These are phyloP conservation scores for Carapus acus DNA, from an alignment of 2,797 vertebrate genomes.

Conservation along the genomic window DNA sequence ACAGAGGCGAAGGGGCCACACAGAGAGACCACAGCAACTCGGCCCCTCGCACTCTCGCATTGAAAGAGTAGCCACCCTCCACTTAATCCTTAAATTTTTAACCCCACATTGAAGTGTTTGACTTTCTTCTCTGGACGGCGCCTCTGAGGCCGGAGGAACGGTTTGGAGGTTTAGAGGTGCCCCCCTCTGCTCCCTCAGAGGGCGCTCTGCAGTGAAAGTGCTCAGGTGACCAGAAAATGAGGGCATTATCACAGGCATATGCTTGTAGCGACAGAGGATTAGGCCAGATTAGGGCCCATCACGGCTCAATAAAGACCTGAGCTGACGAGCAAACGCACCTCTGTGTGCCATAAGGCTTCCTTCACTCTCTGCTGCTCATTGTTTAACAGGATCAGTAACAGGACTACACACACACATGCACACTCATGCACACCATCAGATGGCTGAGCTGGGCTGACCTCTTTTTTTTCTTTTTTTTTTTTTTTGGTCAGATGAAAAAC, in stretches of 20 bases:
- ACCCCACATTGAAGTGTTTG: slow-evolving; percentile 70
- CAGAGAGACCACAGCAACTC: too few species aligned
- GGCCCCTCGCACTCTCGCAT: slow-evolving; percentile 53
- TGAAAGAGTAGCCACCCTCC: slow-evolving; percentile 72
- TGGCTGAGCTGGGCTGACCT: slow-evolving; percentile 46
- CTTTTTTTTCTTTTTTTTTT: slow-evolving; percentile 15
- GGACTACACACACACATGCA: slow-evolving; percentile 34
- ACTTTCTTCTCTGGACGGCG: slow-evolving; percentile 67
- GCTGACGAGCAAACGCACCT: slow-evolving; percentile 61
- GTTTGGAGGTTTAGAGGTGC: slow-evolving; percentile 51
- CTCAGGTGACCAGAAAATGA: slow-evolving; percentile 77
- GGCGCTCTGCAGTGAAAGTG: slow-evolving; percentile 66
- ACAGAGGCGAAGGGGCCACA: slow-evolving; percentile 41
- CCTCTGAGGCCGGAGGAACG: slow-evolving; percentile 52
- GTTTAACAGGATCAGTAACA: slow-evolving; percentile 53
- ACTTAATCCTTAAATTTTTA: slow-evolving; percentile 72
- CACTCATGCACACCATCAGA: slow-evolving; percentile 26
- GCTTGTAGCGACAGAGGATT: slow-evolving; percentile 72
- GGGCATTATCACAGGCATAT: slow-evolving; percentile 71
- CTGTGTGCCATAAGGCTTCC: slow-evolving; percentile 59
- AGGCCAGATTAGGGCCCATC: slow-evolving; percentile 67
- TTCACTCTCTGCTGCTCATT: slow-evolving; percentile 56
- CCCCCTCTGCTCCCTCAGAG: slow-evolving; percentile 44
- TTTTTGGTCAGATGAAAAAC: slow-evolving; percentile 25
- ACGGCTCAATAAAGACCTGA: slow-evolving; percentile 65